Evolutionary conservation across 2,888 invertebrate species (phyloP).

Genomic region (Sturmia bella): DNA sequence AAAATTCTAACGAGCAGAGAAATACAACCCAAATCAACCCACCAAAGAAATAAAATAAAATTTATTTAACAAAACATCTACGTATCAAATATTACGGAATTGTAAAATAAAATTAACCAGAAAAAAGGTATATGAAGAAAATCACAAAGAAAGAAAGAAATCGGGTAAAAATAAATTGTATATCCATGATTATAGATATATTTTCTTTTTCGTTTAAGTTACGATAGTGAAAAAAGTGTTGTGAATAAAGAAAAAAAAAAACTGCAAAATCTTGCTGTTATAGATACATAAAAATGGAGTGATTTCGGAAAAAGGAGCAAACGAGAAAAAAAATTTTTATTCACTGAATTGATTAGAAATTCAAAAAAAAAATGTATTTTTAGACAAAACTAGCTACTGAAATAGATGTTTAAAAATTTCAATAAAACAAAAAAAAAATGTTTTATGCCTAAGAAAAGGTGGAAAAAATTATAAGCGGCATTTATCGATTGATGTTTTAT

Average conservation of each 20-base stretch:
- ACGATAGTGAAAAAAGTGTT: slow-evolving; percentile 53
- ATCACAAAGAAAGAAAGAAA: slow-evolving; percentile 19
- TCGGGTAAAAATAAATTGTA: slow-evolving; percentile 34
- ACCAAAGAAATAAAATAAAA: slow-evolving; percentile 62
- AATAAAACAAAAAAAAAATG: slow-evolving; percentile 9
- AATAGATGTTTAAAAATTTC: background rate
- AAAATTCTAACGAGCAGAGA: slow-evolving; percentile 20
- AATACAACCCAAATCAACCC: slow-evolving; percentile 60
- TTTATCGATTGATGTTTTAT: slow-evolving; percentile 76
- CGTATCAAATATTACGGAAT: slow-evolving; percentile 16
- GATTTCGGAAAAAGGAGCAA: slow-evolving; percentile 18
- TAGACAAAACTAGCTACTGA: background rate
- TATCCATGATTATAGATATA: slow-evolving; percentile 11
- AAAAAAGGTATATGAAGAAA: slow-evolving; percentile 50
- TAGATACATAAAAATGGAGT: slow-evolving; percentile 69
- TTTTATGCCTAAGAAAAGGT: background rate
- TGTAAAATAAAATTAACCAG: slow-evolving; percentile 6
- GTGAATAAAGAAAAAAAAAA: slow-evolving; percentile 48
- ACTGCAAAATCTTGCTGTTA: slow-evolving; percentile 51
- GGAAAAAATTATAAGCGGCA: slow-evolving; percentile 61
- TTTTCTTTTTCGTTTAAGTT: slow-evolving; percentile 21
- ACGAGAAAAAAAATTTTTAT: background rate
- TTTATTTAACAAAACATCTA: slow-evolving; percentile 44
- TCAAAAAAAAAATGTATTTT: slow-evolving; percentile 6
- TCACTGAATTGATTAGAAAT: background rate